Evolutionary conservation across 2,113 vertebrate species (phyloP).

Genomic region (Copsychus sechellarum): DNA sequence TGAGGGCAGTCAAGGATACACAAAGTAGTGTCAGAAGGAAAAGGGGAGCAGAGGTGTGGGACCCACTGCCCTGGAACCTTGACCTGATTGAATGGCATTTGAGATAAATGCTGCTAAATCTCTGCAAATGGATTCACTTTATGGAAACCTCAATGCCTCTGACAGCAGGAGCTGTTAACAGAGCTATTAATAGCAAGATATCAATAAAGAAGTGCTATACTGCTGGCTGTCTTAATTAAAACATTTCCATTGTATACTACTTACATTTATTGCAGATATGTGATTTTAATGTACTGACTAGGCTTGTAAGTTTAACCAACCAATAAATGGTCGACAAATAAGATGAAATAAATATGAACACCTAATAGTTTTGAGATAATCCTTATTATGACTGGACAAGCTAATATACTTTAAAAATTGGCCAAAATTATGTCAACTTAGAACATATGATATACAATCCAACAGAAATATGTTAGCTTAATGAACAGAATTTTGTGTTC

Average conservation of each 20-base stretch:
- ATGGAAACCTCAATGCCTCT: neutral
- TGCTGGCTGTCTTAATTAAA: neutral
- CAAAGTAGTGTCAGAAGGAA: neutral
- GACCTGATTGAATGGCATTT: neutral
- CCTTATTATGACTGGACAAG: neutral
- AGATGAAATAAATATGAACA: neutral
- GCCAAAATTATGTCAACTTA: neutral
- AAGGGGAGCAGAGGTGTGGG: neutral
- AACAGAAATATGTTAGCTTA: neutral
- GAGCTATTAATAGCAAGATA: conserved; percentile 1
- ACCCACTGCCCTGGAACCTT: neutral
- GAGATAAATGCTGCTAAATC: neutral
- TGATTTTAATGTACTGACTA: neutral
- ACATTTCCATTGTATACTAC: neutral
- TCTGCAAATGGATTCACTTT: neutral
- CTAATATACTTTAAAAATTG: neutral
- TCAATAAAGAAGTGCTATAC: neutral
- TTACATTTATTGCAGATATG: neutral
- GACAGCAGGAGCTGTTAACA: neutral
- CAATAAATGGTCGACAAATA: neutral
- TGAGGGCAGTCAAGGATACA: neutral
- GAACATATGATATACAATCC: neutral
- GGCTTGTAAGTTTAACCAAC: neutral
- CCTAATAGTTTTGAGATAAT: neutral
- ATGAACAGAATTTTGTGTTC: neutral